phyloP scores from a whole-genome alignment of 2,888 invertebrate species.

The Crossocerus cetratus region DNA sequence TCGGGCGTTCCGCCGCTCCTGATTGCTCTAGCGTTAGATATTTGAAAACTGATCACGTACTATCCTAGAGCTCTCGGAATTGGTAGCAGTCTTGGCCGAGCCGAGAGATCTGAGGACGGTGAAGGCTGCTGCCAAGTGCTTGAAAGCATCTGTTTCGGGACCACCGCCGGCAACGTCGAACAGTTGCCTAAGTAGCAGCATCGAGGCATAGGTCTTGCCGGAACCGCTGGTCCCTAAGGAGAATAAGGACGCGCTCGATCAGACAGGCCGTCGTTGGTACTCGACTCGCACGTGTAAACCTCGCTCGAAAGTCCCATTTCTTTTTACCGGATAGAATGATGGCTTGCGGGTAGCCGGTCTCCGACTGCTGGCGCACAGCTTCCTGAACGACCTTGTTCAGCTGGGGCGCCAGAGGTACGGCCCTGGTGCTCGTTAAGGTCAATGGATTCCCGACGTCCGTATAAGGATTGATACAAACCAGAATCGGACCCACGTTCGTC shows the following conservation, averaged over 20 bases:
- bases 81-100: slow-evolving; percentile 92
- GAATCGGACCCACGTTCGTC: slow-evolving; percentile 95
- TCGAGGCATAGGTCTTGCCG: slow-evolving; percentile 95
- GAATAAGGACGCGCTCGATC: not conserved
- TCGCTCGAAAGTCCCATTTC: no score
- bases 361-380: slow-evolving; percentile 94
- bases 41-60: slow-evolving; percentile 78
- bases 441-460: slow-evolving; percentile 91
- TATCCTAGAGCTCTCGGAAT: slow-evolving; percentile 95
- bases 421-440: slow-evolving; percentile 89
- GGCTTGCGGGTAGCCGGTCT: slow-evolving; percentile 97
- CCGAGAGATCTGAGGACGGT: slow-evolving; percentile 95
- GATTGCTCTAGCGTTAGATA: not conserved
- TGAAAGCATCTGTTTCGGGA: slow-evolving; percentile 96
- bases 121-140: slow-evolving; percentile 96
- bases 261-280: not conserved
- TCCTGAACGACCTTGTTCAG: slow-evolving; percentile 93
- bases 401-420: slow-evolving; percentile 87
- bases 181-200: slow-evolving; percentile 92
- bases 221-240: slow-evolving; percentile 89
- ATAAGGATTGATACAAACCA: slow-evolving; percentile 93
- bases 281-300: no score
- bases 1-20: not conserved
- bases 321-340: slow-evolving; percentile 89
- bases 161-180: slow-evolving; percentile 97